phyloP scores from a whole-genome alignment of 2,797 vertebrate genomes.

The Muscicapa comitata region DNA sequence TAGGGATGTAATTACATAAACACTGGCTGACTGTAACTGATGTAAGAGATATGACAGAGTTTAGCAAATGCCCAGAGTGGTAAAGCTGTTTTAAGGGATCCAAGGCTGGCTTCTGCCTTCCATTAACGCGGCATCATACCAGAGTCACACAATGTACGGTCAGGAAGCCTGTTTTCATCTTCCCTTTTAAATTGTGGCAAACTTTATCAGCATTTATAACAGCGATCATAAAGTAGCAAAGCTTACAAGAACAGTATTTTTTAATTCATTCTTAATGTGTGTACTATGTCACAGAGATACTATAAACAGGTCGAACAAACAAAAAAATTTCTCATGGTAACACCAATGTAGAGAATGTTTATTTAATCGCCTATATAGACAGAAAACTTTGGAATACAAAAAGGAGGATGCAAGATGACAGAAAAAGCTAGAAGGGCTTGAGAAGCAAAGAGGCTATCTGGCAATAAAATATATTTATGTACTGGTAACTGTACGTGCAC shows the following conservation, averaged over 20 bases:
- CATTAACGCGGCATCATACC: not conserved
- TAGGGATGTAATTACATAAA: not conserved
- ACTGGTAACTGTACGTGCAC: fast-evolving
- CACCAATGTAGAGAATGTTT: not conserved
- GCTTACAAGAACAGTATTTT: not conserved
- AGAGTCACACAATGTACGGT: not conserved
- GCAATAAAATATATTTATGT: not conserved
- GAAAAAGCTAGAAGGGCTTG: not conserved
- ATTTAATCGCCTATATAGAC: not conserved
- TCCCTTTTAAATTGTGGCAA: not conserved
- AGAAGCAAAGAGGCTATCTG: not conserved
- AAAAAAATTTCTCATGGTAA: not conserved
- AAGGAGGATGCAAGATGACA: not conserved
- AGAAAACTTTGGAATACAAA: not conserved
- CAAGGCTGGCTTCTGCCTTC: not conserved
- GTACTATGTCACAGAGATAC: not conserved
- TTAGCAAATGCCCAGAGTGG: not conserved
- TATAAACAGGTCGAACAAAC: not conserved
- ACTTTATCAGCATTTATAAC: not conserved
- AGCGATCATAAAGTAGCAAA: not conserved
- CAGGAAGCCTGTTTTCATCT: not conserved
- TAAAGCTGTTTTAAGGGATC: not conserved
- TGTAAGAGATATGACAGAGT: not conserved
- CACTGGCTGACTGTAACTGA: not conserved
- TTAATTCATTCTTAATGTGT: not conserved